Percentiles rank a stretch among this genome's conserved stretches.
Evolutionary conservation across 2,888 invertebrate genomes (phyloP).

Genomic region (Tuberolachnus salignus): DNA sequence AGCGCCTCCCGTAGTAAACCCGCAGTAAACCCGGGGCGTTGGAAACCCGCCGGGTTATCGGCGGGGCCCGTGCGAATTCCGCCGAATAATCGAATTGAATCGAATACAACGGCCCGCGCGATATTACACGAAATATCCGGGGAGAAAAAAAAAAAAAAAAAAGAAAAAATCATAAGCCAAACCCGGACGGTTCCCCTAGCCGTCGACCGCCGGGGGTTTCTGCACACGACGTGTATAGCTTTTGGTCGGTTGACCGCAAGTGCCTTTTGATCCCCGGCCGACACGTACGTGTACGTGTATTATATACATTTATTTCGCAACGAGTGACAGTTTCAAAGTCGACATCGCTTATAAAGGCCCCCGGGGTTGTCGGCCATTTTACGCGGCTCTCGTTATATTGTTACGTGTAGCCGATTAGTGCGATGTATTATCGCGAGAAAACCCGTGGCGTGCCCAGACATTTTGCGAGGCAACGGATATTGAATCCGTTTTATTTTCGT

Average conservation of each 20-base stretch:
- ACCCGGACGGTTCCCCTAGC: constrained; percentile 23
- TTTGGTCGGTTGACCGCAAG: constrained; percentile 33
- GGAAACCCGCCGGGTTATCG: neutral
- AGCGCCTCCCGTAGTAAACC: neutral
- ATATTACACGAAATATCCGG: no score
- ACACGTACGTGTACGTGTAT: neutral
- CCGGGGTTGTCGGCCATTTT: no score
- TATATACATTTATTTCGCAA: no score
- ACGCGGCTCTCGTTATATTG: no score
- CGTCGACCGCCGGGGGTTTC: no score
- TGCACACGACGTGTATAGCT: constrained; percentile 3
- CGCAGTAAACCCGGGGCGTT: constrained; percentile 4
- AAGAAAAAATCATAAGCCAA: neutral
- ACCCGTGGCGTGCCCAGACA: no score
- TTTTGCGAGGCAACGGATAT: no score
- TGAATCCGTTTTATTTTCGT: no score
- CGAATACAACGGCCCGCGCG: neutral
- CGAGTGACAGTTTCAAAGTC: constrained; percentile 15
- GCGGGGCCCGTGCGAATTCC: neutral
- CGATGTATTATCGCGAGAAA: no score
- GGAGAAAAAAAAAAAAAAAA: no score
- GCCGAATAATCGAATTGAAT: no score
- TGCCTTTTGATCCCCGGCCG: constrained; percentile 8
- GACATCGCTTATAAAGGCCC: constrained; percentile 14
- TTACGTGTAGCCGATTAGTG: no score